A percentile compares a stretch with the other conserved stretches of the same genome.
These are phyloP conservation scores for Villa cingulata DNA, from an alignment of 2,888 invertebrate species.

Conservation along the genomic window DNA sequence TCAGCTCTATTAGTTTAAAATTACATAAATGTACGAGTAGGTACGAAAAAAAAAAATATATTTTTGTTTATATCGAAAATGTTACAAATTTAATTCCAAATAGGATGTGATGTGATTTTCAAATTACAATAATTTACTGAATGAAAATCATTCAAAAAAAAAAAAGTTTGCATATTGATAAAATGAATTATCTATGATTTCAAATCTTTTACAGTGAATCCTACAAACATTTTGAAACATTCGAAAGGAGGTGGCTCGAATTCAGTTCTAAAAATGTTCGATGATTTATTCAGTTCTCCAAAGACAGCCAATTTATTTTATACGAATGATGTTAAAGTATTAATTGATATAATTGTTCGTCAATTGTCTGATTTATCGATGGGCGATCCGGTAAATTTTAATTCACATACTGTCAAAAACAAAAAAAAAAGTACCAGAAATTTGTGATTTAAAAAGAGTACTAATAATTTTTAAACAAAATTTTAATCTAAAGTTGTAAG, in stretches of 20 bases:
- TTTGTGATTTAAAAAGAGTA: too few species aligned
- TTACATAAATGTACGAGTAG: too few species aligned
- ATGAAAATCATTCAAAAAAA: too few species aligned
- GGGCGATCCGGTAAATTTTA: constrained; percentile 56
- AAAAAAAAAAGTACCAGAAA: too few species aligned
- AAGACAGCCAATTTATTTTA: constrained; percentile 80
- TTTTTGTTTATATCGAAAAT: too few species aligned
- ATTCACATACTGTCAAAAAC: too few species aligned
- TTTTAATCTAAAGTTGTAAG: not conserved
- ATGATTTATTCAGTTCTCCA: constrained; percentile 68
- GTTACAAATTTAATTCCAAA: too few species aligned
- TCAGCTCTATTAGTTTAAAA: too few species aligned
- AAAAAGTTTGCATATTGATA: not conserved
- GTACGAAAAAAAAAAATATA: not conserved
- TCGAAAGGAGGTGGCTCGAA: constrained; percentile 56
- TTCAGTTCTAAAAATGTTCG: constrained; percentile 76
- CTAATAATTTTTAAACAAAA: constrained; percentile 7
- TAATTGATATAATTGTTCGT: constrained; percentile 83
- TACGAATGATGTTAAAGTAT: constrained; percentile 86
- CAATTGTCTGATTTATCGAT: constrained; percentile 82
- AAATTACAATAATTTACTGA: too few species aligned
- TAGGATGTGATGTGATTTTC: too few species aligned
- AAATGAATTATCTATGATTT: not conserved
- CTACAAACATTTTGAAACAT: constrained; percentile 73
- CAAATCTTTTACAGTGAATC: constrained; percentile 55